Base-by-base conservation (phyloP, 2,888 invertebrate species). In the Invenusta paracnida region DNA sequence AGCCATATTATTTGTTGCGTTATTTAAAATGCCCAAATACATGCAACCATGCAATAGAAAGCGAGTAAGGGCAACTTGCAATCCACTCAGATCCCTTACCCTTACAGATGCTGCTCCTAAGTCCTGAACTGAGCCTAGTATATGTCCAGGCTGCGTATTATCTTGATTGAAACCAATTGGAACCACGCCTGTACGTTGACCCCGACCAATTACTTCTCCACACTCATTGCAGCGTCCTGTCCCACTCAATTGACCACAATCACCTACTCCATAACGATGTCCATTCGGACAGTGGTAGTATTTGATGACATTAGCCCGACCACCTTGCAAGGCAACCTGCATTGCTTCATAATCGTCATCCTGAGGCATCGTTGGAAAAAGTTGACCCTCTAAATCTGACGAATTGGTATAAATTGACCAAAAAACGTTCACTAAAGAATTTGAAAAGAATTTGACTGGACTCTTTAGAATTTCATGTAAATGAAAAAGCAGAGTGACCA, bases 231-330 rank as follows among this genome's bases (percentile, higher is more conserved):
- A 73, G 5, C 23, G 5, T 73, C 11, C 2, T 73, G 73, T 73
- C 23, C 23, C 17, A 73, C 23, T 73, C 25, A 13, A 23, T 73
- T 73, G 73, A 23, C 73, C 73, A 23, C 73, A 73, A 73, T 73
- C 73, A 73, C 73, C 73, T 23, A 73, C 73, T 13, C 73, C 73
- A 73, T 73, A 73, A 2, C 17, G 17, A 73, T 73, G 73, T 73
- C 73, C 73, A 13, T 73, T 73, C 2, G 73, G 73, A 73, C 73
- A 73, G 5, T 23, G 73, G 23, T 73, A 73, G 23, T 73, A 73
- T 5, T 73, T 5, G 2, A 23, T 73, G 23, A 73, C 73, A 73
- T 73, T 48, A n/a, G n/a, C n/a, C n/a, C n/a, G 48, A 17, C 48
- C 5, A 11, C 5, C 5, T 48, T 5, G 5, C 17, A 11, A 11